These are phyloP conservation scores for Macquaria ambigua DNA, from an alignment of 2,113 vertebrate genomes.

Conservation along the genomic window DNA sequence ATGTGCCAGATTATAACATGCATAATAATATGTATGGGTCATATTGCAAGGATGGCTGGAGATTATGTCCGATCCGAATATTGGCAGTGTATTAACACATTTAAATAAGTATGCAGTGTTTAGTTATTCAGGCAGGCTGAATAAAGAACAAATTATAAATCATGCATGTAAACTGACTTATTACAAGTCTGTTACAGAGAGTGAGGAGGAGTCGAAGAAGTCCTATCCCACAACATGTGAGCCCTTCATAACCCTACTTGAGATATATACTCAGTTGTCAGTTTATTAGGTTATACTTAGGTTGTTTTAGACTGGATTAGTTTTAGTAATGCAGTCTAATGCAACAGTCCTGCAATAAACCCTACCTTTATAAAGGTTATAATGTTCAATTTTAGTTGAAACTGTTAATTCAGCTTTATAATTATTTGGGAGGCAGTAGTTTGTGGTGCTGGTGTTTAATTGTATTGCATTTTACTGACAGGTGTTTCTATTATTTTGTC, in stretches of 20 bases:
- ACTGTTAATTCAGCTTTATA: too few species aligned
- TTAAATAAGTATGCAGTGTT: background rate
- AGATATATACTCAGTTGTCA: background rate
- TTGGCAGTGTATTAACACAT: background rate
- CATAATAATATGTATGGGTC: background rate
- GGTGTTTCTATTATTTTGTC: background rate
- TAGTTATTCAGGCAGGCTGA: background rate
- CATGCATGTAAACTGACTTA: background rate
- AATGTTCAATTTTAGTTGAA: too few species aligned
- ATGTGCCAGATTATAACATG: background rate
- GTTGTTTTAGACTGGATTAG: too few species aligned
- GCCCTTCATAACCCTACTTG: too few species aligned
- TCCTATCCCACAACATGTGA: background rate
- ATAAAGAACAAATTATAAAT: background rate
- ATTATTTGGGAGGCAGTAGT: too few species aligned
- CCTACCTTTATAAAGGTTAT: too few species aligned
- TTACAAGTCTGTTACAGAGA: background rate
- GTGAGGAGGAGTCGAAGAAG: background rate
- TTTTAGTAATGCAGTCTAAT: too few species aligned
- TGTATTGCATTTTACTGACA: background rate
- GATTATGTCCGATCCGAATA: background rate
- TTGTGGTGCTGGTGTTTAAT: too few species aligned
- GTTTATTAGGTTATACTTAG: background rate
- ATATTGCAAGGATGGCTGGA: background rate
- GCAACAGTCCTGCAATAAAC: too few species aligned